Percentiles rank a stretch among this genome's conserved stretches.
Conservation (phyloP, 2,797 vertebrate species). For the Sylvilagus floridanus region DNA sequence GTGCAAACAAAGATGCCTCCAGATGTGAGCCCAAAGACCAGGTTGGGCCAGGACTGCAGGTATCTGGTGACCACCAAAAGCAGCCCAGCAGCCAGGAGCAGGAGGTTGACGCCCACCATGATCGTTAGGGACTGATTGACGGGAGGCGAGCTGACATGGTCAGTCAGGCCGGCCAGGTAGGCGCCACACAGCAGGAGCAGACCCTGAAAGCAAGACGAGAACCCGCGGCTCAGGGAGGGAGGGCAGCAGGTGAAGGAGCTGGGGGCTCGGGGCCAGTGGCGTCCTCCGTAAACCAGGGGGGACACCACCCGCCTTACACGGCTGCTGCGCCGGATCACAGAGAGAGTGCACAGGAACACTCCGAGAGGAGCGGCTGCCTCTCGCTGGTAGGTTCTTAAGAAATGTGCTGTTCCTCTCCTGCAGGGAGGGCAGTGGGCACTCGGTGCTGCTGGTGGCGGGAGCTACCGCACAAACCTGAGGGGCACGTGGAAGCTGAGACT, state of each 20-base stretch:
- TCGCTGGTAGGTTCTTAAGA: neutral
- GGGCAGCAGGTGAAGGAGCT: neutral
- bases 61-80: conserved; percentile 92
- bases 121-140: conserved; percentile 98
- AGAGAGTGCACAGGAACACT: neutral
- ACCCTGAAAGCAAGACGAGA: conserved; percentile 88
- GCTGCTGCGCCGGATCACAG: neutral
- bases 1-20: conserved; percentile 97
- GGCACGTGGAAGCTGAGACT: neutral
- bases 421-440: neutral
- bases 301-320: neutral
- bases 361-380: neutral
- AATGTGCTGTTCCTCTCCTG: neutral
- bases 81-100: conserved; percentile 90
- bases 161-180: conserved; percentile 96
- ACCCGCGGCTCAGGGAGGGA: neutral
- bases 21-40: conserved; percentile 94
- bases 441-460: neutral
- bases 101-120: conserved; percentile 92
- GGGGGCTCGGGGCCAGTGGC: neutral
- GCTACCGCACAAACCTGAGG: neutral
- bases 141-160: conserved; percentile 95
- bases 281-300: neutral
- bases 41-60: conserved; percentile 94
- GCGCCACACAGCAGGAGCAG: conserved; percentile 94